Conservation (phyloP, 2,113 vertebrate genomes). For the Penelope pileata region DNA sequence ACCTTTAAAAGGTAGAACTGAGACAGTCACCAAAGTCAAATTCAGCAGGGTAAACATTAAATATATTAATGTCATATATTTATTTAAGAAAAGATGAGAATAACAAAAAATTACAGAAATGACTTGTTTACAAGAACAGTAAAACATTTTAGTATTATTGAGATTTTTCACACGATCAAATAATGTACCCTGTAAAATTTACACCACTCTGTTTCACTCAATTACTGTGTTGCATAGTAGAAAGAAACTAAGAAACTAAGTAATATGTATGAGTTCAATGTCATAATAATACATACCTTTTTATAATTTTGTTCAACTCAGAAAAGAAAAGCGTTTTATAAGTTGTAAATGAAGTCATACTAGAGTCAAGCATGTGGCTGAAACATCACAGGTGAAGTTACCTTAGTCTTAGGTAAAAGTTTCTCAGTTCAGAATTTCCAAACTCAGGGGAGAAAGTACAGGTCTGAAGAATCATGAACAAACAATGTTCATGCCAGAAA, state of each 20-base stretch:
- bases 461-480: neutral
- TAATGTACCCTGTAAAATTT: neutral
- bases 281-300: neutral
- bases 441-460: neutral
- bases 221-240: neutral
- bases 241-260: neutral
- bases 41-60: neutral
- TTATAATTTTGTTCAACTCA: neutral
- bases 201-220: neutral
- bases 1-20: neutral
- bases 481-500: neutral
- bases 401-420: neutral
- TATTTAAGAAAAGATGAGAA: neutral
- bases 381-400: neutral
- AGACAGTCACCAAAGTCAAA: neutral
- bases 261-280: neutral
- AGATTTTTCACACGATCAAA: neutral
- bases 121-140: neutral
- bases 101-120: neutral
- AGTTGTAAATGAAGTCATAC: neutral
- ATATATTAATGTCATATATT: neutral
- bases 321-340: neutral
- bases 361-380: neutral
- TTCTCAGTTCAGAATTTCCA: neutral
- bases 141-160: neutral